Base-by-base conservation (phyloP, 2,888 invertebrate species). In the Chloroclystis v-ata region DNA sequence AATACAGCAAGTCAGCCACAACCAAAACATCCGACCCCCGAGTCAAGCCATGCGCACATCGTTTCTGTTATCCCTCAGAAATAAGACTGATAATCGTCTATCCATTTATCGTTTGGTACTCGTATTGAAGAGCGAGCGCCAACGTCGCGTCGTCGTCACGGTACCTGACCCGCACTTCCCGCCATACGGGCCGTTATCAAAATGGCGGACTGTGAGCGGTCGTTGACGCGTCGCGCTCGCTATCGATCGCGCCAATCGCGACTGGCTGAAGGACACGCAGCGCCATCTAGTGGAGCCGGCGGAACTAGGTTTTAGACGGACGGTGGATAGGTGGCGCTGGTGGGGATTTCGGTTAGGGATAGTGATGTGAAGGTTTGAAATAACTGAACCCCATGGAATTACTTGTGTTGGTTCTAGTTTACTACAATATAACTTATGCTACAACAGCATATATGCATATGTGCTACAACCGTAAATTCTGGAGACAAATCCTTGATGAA, bases 151-250 rank as follows among this genome's bases (percentile, higher is more conserved):
- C 29, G 14, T 10, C 52, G 52, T 52, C 63, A 61, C 65, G 39
- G 58, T 57, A 43, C 28, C 37, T 42, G 51, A 28, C 43, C 41
- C 46, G 50, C 38, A 59, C 55, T 59, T 49, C 47, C 45, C 43
- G 59, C 57, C 63, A 63, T 67, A 72, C 67, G 67, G 67, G 74
- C 78, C 77, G 79, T 82, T 82, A 82, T 78, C 82, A 83, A 86
- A 79, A 86, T 86, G 85, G 77, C 83, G 78, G 68, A 53, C 56
- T 72, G 57, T 51, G 63, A 55, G 72, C 70, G 84, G 83, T 85
- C 84, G 84, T 82, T 84, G 85, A 83, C 84, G 83, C 69, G 62
- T 52, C 25, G 67, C 66, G 72, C 32, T 64, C 65, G 72, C 63
- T 72, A 79, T 80, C 63, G 77, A 78, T 78, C 69, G 59, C 45